Base-by-base conservation (phyloP, 2,888 invertebrate species). In the Pantelozetes paolii region DNA sequence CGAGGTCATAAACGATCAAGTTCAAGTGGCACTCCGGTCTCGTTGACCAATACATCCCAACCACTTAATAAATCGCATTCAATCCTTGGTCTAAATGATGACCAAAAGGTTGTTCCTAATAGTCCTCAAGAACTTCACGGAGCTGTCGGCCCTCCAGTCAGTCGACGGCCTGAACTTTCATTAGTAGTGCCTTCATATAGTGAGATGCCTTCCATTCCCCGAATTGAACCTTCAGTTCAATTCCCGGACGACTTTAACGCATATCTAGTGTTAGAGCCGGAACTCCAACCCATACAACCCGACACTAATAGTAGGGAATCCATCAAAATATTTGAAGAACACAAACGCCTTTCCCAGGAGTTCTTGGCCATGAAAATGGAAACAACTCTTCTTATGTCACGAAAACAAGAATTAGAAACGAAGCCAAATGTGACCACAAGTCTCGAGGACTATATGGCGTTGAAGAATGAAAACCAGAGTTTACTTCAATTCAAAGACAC, bases 321-420 rank as follows among this genome's bases (percentile, higher is more conserved):
- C 72, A 87, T 90, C 82, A 86, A 89, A 78, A 90, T 95, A 80
- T 95, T 90, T 81, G 89, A 93, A 78, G 91, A 94, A 80, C 94
- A 95, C 82, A 91, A 90, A 81, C 79, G 81, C 83, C 83, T 94
- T 78, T 92, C 92, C 74, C 89, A 92, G 82, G 91, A 94, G 83
- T 94, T 92, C 84, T 86, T 94, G 75, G 90, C 89, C 83, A 90
- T 92, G 79, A 91, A 92, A 84, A 91, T 92, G 48, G 91, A 94
- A 83, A 85, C 93, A 76, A 90, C 90, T 48, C 88, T 90, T 80
- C 85, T 92, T 75, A 88, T 89, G 76, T 89, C 90, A 80, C 88
- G 90, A 79, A 91, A 89, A 83, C 88, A 89, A 77, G 89, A 67
- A 26, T 20, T 57, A 18, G 26, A 54, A 36, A 74, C 42, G 28